These are phyloP conservation scores for Urocynchramus pylzowi DNA, from an alignment of 2,113 vertebrate genomes.

Conservation along the genomic window DNA sequence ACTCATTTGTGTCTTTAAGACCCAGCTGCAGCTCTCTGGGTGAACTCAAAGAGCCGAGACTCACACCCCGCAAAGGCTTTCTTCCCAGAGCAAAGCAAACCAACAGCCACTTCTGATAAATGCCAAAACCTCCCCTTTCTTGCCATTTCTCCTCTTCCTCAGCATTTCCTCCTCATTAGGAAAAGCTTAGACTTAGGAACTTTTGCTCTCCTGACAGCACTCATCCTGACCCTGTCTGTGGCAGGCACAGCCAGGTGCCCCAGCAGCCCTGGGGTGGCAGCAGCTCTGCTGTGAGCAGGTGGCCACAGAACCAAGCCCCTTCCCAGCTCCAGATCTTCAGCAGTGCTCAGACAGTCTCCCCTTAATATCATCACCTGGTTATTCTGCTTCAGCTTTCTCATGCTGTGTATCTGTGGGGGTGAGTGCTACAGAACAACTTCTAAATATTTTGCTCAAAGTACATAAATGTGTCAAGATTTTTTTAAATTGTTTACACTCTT, in stretches of 20 bases:
- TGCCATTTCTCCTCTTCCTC: neutral
- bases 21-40: neutral
- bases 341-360: neutral
- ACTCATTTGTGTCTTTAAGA: neutral
- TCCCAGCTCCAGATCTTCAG: neutral
- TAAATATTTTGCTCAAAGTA: neutral
- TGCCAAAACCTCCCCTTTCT: neutral
- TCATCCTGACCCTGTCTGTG: neutral
- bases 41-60: neutral
- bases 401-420: neutral
- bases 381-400: neutral
- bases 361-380: neutral
- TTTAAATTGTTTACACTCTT: neutral
- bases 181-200: neutral
- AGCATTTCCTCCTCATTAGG: neutral
- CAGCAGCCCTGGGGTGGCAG: neutral
- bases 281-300: neutral
- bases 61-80: accelerated
- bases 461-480: neutral
- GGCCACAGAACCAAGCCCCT: accelerated
- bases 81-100: neutral
- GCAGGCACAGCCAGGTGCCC: too few species aligned
- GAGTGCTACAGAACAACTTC: neutral
- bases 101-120: neutral
- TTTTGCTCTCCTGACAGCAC: neutral